Conservation (phyloP, 2,888 invertebrate genomes). For the Cylindroiulus punctatus region DNA sequence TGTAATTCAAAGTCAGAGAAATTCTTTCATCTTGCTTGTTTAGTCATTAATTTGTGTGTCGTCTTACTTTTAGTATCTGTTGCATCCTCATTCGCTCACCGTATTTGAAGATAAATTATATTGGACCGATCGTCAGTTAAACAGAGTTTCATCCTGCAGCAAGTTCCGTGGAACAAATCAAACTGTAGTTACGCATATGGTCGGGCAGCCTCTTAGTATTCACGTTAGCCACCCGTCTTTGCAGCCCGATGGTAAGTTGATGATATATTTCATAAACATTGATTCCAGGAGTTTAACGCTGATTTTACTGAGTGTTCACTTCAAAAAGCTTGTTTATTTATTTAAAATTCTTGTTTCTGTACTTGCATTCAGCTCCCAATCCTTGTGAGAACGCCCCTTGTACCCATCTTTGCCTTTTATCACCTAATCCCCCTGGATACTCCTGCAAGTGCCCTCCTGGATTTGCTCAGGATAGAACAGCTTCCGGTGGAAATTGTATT, state of each 20-base stretch:
- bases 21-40: neutral
- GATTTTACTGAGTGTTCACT: no score
- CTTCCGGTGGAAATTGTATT: slow-evolving; percentile 59
- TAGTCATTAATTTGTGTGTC: neutral
- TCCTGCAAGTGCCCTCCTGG: slow-evolving; percentile 94
- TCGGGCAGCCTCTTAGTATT: slow-evolving; percentile 93
- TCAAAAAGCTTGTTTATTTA: slow-evolving; percentile 43
- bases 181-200: slow-evolving; percentile 91
- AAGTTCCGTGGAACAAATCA: slow-evolving; percentile 92
- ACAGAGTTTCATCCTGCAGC: slow-evolving; percentile 87
- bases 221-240: slow-evolving; percentile 94
- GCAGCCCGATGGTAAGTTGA: slow-evolving; percentile 73
- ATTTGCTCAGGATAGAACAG: slow-evolving; percentile 66
- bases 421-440: slow-evolving; percentile 78
- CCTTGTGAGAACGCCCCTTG: slow-evolving; percentile 83
- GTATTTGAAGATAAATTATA: slow-evolving; percentile 96
- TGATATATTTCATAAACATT: slow-evolving; percentile 61
- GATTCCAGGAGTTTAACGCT: no score
- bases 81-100: slow-evolving; percentile 94
- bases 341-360: neutral
- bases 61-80: slow-evolving; percentile 74
- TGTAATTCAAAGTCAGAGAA: neutral
- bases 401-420: slow-evolving; percentile 90
- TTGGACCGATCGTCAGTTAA: slow-evolving; percentile 95
- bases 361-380: slow-evolving; percentile 66